These are phyloP conservation scores for Eurystomus gularis DNA, from an alignment of 2,113 vertebrate genomes.

Conservation along the genomic window DNA sequence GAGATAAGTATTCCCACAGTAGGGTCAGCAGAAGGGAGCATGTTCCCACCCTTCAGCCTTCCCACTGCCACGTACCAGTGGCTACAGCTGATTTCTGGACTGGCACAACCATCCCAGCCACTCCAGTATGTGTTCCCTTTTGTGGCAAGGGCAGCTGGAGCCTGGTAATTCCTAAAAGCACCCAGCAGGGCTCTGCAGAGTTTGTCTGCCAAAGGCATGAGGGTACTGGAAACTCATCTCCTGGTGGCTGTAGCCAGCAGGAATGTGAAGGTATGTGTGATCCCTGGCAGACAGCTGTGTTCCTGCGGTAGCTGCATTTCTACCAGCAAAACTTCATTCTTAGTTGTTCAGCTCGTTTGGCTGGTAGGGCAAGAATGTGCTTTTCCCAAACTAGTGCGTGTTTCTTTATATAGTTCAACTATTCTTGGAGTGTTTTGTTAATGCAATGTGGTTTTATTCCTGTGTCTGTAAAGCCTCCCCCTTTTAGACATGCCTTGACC, in stretches of 20 bases:
- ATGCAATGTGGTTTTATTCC: not conserved
- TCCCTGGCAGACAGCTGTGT: not conserved
- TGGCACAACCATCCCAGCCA: not conserved
- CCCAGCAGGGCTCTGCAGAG: not conserved
- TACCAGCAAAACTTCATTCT: not conserved
- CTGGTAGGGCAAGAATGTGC: not conserved
- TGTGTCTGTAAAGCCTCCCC: not conserved
- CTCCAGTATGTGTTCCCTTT: not conserved
- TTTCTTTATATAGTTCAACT: not conserved
- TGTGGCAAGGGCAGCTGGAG: not conserved
- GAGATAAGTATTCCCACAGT: not conserved
- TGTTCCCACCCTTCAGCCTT: not conserved
- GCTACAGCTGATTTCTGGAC: not conserved
- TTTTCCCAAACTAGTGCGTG: not conserved
- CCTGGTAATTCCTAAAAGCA: not conserved
- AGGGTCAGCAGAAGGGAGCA: not conserved
- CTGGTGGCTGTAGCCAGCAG: not conserved
- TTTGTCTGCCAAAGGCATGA: not conserved
- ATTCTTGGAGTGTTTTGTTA: not conserved
- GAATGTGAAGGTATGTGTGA: not conserved
- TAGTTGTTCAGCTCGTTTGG: not conserved
- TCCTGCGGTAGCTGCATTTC: not conserved
- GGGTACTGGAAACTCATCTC: not conserved
- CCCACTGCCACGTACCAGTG: not conserved
- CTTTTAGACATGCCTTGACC: not conserved